Conservation (phyloP, 2,888 invertebrate species). For the Tiliacea citrago region DNA sequence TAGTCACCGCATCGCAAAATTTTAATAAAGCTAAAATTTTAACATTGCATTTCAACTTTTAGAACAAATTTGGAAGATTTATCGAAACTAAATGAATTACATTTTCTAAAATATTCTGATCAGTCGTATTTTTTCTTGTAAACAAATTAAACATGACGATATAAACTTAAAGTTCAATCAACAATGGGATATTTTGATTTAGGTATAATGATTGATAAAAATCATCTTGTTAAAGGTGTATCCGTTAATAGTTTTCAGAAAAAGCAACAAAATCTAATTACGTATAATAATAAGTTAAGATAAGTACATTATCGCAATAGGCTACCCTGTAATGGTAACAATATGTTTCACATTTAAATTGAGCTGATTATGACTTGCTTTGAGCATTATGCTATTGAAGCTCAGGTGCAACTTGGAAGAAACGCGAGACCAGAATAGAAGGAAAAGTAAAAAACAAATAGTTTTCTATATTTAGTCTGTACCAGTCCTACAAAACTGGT, state of each 20-base stretch:
- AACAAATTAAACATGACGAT: too few relatives aligned
- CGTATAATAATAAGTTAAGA: too few relatives aligned
- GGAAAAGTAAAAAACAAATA: background rate
- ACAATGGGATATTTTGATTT: too few relatives aligned
- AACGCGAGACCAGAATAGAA: background rate
- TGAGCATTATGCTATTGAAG: background rate
- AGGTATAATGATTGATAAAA: background rate
- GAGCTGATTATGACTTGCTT: background rate
- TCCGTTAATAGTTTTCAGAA: background rate
- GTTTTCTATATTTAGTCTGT: background rate
- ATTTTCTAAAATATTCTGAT: background rate
- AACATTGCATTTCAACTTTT: background rate
- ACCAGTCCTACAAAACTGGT: background rate
- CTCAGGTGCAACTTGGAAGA: background rate
- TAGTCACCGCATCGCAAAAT: background rate
- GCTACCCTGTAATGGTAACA: background rate
- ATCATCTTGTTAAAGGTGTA: background rate
- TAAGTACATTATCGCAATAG: too few relatives aligned
- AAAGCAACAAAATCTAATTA: background rate
- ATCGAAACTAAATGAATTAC: background rate
- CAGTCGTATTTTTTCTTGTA: background rate
- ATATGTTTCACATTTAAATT: conserved; percentile 46
- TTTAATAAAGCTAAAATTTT: background rate
- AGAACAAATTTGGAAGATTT: background rate
- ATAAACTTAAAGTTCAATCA: background rate